These are phyloP conservation scores for Tenthredo distinguenda DNA, from an alignment of 2,888 invertebrate species.

Conservation along the genomic window DNA sequence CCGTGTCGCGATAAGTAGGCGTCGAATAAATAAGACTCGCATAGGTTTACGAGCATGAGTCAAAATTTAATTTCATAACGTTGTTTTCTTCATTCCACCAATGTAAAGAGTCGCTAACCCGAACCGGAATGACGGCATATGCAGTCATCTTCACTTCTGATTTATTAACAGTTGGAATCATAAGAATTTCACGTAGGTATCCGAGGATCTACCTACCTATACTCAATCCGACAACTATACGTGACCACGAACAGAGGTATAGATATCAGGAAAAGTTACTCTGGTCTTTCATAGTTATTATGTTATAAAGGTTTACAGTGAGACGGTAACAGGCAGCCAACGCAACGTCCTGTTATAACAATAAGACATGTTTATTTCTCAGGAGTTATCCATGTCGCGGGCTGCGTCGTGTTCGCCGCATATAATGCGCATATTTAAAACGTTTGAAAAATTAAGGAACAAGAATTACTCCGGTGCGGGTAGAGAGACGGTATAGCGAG, in stretches of 20 bases:
- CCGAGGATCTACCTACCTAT: not conserved
- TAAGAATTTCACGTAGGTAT: conserved; percentile 8
- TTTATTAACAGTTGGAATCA: not conserved
- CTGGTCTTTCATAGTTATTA: not conserved
- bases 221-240: not conserved
- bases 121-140: not conserved
- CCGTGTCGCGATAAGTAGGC: conserved; percentile 13
- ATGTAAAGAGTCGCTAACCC: not conserved
- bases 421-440: conserved; percentile 28
- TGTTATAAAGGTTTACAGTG: not conserved
- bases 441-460: conserved; percentile 44
- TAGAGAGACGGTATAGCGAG: not conserved
- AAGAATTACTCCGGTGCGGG: conserved; percentile 2
- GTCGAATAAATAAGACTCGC: not conserved
- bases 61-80: conserved; percentile 16
- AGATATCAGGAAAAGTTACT: not conserved
- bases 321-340: not conserved
- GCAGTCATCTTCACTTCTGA: not conserved
- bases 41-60: conserved; percentile 11
- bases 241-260: not conserved
- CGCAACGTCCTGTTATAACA: not conserved
- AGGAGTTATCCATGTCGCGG: not conserved
- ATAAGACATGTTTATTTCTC: conserved; percentile 5
- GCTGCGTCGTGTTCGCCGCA: not conserved
- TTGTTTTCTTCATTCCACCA: not conserved